These are phyloP conservation scores for Leptinotarsa lineolata DNA, from an alignment of 1,140 invertebrate species.

Conservation along the genomic window DNA sequence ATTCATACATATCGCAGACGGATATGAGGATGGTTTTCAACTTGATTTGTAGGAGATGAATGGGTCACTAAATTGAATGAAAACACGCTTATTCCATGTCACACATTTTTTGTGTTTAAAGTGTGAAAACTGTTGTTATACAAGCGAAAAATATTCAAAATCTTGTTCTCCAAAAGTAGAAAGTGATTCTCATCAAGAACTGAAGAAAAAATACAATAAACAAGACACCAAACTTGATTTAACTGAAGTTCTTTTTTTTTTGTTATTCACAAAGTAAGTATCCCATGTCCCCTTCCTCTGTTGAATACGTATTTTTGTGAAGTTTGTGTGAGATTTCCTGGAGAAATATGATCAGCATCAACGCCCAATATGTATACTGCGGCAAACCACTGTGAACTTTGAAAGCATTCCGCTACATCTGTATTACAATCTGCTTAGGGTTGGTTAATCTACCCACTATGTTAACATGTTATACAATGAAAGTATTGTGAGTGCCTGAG, in stretches of 20 bases:
- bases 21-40: too few species aligned
- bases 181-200: too few species aligned
- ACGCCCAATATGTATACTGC: slow-evolving; percentile 29
- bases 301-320: not conserved
- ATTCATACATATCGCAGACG: too few species aligned
- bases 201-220: not conserved
- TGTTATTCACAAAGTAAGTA: slow-evolving; percentile 1
- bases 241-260: not conserved
- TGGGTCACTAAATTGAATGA: too few species aligned
- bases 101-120: too few species aligned
- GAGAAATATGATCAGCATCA: slow-evolving; percentile 27
- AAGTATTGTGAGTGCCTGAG: slow-evolving; percentile 31
- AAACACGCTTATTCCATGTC: too few species aligned
- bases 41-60: too few species aligned
- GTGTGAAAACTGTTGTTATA: too few species aligned
- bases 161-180: too few species aligned
- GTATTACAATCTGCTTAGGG: slow-evolving; percentile 38
- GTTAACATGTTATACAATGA: slow-evolving; percentile 31
- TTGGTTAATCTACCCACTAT: slow-evolving; percentile 29
- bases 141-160: too few species aligned
- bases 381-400: slow-evolving; percentile 31
- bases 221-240: not conserved
- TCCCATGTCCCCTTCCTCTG: slow-evolving; percentile 19
- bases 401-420: slow-evolving; percentile 37
- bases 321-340: slow-evolving; percentile 30